Base-by-base conservation (phyloP, 2,113 vertebrate genomes). In the Zosterops pallidus region DNA sequence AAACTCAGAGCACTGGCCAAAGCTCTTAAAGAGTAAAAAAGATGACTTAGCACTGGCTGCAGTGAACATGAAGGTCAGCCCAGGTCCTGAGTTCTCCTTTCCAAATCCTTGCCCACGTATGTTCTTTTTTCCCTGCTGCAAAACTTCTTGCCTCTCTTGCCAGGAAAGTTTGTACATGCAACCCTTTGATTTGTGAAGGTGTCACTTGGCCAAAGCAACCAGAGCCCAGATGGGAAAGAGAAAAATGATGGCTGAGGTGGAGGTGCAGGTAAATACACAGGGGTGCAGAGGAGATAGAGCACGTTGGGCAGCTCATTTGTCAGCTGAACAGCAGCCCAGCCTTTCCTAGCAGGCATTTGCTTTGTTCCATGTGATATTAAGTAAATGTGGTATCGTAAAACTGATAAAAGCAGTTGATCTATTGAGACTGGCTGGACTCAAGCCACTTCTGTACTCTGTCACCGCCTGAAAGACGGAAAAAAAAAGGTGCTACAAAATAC, bases 81-180 rank as follows among this genome's bases (percentile, higher is more conserved):
- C 53, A 80, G 33, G 23, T 42, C 57, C 52, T 21, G 70, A 39
- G 42, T 3, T 53, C 21, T 63, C 29, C n/a, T 74, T 77, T 83
- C 59, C 47, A 81, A 49, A 52, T 21, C 16, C 9, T 1, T 56
- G 62, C 13, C 33, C 28, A 56, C 9, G 20, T 5, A 12, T 24
- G 12, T 29, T 47, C 9, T 52, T 81, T 79, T 79, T 72, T 60
- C 70, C 35, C 39, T 56, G 31, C 65, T 9, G 4, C 31, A 80
- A 55, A 79, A 62, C 14, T 12, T 65, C 12, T 57, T 59, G 42
- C 13, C 22, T 39, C 37, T 57, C 2, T 53, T 0, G 0, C 37
- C 29, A 46, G 69, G 29, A 14, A 92, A 21, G 20, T 26, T 12
- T 68, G 37, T 19, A 8, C 35, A 1, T 6, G 11, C 31, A 86